A percentile compares a stretch with the other conserved stretches of the same genome.
phyloP scores from a whole-genome alignment of 2,113 vertebrate species.

The Hemichromis elongatus region DNA sequence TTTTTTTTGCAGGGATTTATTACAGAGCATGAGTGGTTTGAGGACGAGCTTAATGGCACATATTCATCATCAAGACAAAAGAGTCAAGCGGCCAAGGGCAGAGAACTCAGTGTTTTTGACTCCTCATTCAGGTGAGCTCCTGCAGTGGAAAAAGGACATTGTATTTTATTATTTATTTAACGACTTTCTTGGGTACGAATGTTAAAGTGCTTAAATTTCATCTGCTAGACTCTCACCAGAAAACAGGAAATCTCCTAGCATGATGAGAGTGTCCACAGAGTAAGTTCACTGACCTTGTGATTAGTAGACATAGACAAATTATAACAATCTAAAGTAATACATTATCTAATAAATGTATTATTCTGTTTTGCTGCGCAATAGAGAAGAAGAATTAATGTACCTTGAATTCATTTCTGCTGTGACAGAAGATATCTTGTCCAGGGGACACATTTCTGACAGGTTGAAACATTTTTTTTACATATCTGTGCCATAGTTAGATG shows the following conservation, averaged over 20 bases:
- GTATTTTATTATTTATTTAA: neutral
- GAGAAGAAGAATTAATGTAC: constrained; percentile 88
- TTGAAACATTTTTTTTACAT: constrained; percentile 31
- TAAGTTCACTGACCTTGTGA: constrained; percentile 61
- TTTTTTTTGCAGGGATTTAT: constrained; percentile 43
- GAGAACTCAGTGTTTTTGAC: neutral
- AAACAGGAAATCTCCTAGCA: constrained; percentile 47
- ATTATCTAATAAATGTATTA: neutral
- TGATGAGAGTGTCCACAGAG: constrained; percentile 71
- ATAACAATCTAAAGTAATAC: neutral
- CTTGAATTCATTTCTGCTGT: constrained; percentile 88
- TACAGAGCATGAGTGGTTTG: constrained; percentile 54
- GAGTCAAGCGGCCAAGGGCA: constrained; percentile 9
- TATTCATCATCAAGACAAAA: constrained; percentile 27
- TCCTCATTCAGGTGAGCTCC: constrained; percentile 71
- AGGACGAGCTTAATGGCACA: constrained; percentile 41
- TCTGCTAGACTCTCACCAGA: constrained; percentile 52
- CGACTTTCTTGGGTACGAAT: neutral
- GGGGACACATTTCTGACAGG: constrained; percentile 88
- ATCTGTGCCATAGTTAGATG: neutral
- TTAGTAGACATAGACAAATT: neutral
- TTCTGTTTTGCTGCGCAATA: constrained; percentile 53
- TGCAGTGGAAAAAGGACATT: neutral
- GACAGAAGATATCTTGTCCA: constrained; percentile 88
- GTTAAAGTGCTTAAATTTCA: neutral